Evolutionary conservation across 2,113 vertebrate genomes (phyloP).

Genomic region (Cololabis saira): DNA sequence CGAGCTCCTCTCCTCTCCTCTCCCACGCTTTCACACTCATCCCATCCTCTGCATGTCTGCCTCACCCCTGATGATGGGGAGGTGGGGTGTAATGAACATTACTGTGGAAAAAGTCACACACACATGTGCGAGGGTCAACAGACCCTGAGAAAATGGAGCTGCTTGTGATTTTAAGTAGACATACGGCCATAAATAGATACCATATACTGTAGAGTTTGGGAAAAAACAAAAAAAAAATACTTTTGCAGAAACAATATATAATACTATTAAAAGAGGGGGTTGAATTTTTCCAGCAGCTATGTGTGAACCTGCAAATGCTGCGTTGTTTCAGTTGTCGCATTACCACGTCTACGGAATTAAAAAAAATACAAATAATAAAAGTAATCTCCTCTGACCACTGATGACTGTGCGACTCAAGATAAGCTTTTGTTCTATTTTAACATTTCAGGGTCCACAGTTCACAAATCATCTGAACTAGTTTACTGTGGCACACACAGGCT

Average conservation of each 20-base stretch:
- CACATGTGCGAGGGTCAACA: slow-evolving; percentile 59
- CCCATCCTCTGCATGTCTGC: slow-evolving; percentile 61
- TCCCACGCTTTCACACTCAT: slow-evolving; percentile 77
- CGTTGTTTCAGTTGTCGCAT: no score
- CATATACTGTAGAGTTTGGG: background rate
- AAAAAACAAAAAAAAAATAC: no score
- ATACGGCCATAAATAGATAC: slow-evolving; percentile 11
- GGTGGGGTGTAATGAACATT: slow-evolving; percentile 51
- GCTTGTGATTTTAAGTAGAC: slow-evolving; percentile 12
- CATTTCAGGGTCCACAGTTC: background rate
- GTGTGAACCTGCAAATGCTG: no score
- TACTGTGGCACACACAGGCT: slow-evolving; percentile 10
- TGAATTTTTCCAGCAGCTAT: no score
- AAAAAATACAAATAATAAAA: no score
- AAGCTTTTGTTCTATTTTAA: background rate
- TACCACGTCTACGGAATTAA: no score
- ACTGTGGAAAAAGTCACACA: slow-evolving; percentile 70
- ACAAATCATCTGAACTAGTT: slow-evolving; percentile 1
- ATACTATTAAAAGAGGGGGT: no score
- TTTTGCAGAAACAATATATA: no score
- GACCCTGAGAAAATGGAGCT: slow-evolving; percentile 67
- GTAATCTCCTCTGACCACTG: no score
- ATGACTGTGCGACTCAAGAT: no score
- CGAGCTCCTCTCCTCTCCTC: slow-evolving; percentile 66
- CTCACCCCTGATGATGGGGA: slow-evolving; percentile 61